Evolutionary conservation across 2,797 vertebrate species (phyloP).

Genomic region (Rhinoraja longicauda): DNA sequence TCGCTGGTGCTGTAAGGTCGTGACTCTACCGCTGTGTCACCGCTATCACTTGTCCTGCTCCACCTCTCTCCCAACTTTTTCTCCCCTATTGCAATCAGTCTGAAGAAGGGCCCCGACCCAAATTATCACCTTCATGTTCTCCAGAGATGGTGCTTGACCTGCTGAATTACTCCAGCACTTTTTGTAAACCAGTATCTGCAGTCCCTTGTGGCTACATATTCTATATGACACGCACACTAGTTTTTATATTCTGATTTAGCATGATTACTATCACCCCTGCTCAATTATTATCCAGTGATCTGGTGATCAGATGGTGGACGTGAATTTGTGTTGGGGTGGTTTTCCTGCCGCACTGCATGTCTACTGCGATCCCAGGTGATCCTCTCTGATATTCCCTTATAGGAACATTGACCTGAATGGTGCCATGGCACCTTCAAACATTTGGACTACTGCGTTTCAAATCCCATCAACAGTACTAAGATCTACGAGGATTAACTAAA

Average conservation of each 20-base stretch:
- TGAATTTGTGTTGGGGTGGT: not conserved
- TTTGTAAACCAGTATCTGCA: too few species aligned
- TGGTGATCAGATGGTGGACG: not conserved
- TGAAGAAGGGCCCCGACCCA: too few species aligned
- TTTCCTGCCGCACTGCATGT: not conserved
- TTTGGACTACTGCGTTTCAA: not conserved
- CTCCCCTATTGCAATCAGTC: too few species aligned
- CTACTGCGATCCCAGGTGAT: not conserved
- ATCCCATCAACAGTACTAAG: not conserved
- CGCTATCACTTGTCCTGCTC: too few species aligned
- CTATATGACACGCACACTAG: not conserved
- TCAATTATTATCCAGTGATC: not conserved
- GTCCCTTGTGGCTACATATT: too few species aligned
- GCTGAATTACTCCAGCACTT: too few species aligned
- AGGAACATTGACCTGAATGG: constrained; percentile 1
- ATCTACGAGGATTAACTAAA: not conserved
- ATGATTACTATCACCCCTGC: not conserved
- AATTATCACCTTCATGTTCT: too few species aligned
- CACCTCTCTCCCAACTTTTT: too few species aligned
- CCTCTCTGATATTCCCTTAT: not conserved
- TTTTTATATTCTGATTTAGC: not conserved
- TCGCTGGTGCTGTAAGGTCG: too few species aligned
- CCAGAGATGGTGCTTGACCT: too few species aligned
- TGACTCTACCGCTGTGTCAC: too few species aligned
- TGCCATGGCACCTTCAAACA: not conserved